Evolutionary conservation across 2,113 vertebrate species (phyloP).

Genomic region (Origma solitaria): DNA sequence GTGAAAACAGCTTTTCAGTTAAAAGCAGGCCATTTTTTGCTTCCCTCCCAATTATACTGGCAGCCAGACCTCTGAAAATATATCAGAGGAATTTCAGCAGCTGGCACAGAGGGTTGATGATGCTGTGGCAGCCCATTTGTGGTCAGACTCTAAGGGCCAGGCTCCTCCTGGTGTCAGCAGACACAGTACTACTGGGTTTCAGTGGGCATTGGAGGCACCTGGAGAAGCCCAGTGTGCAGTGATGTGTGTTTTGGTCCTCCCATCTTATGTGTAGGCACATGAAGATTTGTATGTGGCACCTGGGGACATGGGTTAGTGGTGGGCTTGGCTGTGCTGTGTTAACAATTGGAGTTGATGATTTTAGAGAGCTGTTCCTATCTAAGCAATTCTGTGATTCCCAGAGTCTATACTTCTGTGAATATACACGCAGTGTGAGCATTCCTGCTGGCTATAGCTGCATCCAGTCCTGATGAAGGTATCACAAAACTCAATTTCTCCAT

Average conservation of each 20-base stretch:
- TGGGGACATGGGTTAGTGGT: neutral
- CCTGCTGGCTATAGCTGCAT: neutral
- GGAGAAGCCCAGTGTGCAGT: neutral
- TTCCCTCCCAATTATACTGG: accelerated
- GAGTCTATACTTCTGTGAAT: neutral
- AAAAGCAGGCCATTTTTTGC: neutral
- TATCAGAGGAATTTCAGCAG: neutral
- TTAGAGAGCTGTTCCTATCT: neutral
- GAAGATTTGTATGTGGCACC: neutral
- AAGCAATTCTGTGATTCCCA: neutral
- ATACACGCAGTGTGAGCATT: no score
- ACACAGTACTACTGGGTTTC: accelerated
- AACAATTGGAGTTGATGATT: neutral
- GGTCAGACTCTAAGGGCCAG: no score
- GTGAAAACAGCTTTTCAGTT: neutral
- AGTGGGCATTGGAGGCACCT: neutral
- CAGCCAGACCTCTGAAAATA: neutral
- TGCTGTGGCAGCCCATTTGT: neutral
- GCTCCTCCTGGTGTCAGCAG: neutral
- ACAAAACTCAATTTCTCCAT: neutral
- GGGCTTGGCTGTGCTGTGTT: neutral
- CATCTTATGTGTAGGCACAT: neutral
- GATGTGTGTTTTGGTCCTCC: accelerated
- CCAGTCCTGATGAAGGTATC: neutral
- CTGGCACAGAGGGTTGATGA: accelerated